Base-by-base conservation (phyloP, 2,797 vertebrate species). In the Nyctalus aviator region DNA sequence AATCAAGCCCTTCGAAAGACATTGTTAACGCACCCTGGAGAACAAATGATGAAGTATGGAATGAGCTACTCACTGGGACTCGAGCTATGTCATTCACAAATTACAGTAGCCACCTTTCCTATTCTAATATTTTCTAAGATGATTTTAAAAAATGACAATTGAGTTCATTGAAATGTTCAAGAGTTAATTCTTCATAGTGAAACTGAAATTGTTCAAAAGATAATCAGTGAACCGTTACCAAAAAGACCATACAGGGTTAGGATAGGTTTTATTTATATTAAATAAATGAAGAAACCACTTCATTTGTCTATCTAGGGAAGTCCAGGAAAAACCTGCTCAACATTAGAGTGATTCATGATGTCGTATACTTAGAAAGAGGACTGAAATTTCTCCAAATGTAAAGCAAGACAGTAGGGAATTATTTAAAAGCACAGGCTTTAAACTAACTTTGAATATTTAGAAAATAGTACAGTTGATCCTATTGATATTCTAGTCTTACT, bases 121-220 rank as follows among this genome's bases (percentile, higher is more conserved):
- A 75, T 32, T 27, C 25, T n/a, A 48, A 84, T 90, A n/a, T 76
- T 75, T 68, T 87, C 41, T 87, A 35, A 83, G 44, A 72, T 57
- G n/a, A 53, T 88, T 91, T 14, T 14, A n/a, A 48, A 91, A 92
- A 89, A 41, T 30, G 48, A 85, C 23, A 72, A 20, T 32, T 71
- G 89, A 71, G 3, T 84, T 90, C 81, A 77, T 48, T 41, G 64
- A 96, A 91, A 71, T 90, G 18, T 75, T 94, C 25, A 53, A 92
- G 32, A 93, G 0, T 66, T 6, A 91, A 77, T 84, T 94, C 48
- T 92, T 95, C 48, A 68, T 25, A 55, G 82, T 35, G 35, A 93
- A 59, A n/a, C 1, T 83, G 21, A 90, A 87, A 35, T 41, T 83
- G 44, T 18, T 59, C 6, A 88, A 95, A 30, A 57, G 32, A 90